Percentiles rank a stretch among this genome's conserved stretches.
phyloP scores from a whole-genome alignment of 1,140 invertebrate species.

The Drosophila elegans region DNA sequence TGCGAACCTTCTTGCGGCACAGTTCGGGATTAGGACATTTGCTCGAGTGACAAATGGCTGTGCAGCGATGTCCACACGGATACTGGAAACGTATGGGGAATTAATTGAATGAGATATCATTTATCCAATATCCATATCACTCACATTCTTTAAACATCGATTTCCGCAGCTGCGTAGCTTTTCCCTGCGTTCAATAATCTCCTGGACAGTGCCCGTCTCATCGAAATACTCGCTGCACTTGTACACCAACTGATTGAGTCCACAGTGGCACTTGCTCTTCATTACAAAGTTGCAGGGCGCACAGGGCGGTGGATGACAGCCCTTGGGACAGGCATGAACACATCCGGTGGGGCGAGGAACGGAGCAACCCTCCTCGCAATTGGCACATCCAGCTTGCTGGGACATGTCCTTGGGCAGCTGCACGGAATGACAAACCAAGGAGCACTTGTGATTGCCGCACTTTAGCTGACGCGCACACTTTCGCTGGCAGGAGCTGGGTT shows the following conservation, averaged over 20 bases:
- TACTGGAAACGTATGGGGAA: constrained; percentile 85
- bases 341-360: constrained; percentile 91
- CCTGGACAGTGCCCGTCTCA: constrained; percentile 85
- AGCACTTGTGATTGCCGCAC: constrained; percentile 93
- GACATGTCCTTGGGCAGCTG: constrained; percentile 81
- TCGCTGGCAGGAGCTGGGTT: constrained; percentile 90
- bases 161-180: constrained; percentile 85
- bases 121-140: constrained; percentile 31
- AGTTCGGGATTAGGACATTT: constrained; percentile 88
- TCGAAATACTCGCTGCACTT: constrained; percentile 89
- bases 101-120: not conserved
- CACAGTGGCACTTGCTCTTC: constrained; percentile 92
- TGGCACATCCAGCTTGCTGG: constrained; percentile 87
- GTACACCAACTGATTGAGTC: constrained; percentile 90
- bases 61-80: constrained; percentile 91
- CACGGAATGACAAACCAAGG: constrained; percentile 89
- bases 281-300: constrained; percentile 90
- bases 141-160: constrained; percentile 94
- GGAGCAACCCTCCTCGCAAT: constrained; percentile 90
- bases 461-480: constrained; percentile 61
- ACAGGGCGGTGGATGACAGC: constrained; percentile 91
- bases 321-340: constrained; percentile 90
- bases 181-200: constrained; percentile 70
- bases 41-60: constrained; percentile 91
- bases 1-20: constrained; percentile 92